phyloP scores from a whole-genome alignment of 64 coral and sea anemone species.

The Montipora capricornis region DNA sequence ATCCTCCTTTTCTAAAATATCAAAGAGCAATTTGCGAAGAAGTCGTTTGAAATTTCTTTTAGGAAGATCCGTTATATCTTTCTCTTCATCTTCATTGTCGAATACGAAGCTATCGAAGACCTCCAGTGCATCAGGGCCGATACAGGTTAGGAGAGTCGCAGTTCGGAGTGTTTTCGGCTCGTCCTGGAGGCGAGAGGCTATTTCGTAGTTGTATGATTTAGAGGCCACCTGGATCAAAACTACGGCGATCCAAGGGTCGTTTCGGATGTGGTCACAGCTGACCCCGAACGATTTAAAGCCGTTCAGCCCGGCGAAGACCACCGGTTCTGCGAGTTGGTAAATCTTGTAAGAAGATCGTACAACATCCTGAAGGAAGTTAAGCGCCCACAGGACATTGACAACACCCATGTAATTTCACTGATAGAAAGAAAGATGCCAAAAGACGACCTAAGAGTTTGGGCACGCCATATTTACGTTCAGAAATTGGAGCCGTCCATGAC shows the following conservation, averaged over 20 bases:
- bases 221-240: slow-evolving; percentile 66
- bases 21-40: too few species aligned
- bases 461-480: slow-evolving; percentile 53
- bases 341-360: slow-evolving; percentile 69
- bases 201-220: slow-evolving; percentile 76
- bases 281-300: slow-evolving; percentile 67
- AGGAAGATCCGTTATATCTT: slow-evolving; percentile 13
- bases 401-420: slow-evolving; percentile 72
- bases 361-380: slow-evolving; percentile 78
- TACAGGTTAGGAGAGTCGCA: slow-evolving; percentile 67
- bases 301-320: slow-evolving; percentile 65
- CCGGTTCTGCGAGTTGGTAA: slow-evolving; percentile 74
- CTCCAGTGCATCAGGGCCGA: slow-evolving; percentile 44
- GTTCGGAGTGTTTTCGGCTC: slow-evolving; percentile 53
- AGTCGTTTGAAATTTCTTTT: too few species aligned
- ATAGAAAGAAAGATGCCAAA: slow-evolving; percentile 73
- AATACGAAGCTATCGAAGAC: slow-evolving; percentile 57
- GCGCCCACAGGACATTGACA: slow-evolving; percentile 78
- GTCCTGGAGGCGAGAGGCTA: slow-evolving; percentile 50
- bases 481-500: slow-evolving; percentile 51
- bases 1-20: too few species aligned
- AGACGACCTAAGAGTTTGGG: slow-evolving; percentile 68
- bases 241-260: slow-evolving; percentile 77
- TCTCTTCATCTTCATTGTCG: slow-evolving; percentile 15
- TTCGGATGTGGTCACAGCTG: slow-evolving; percentile 71